Conservation (phyloP, 2,888 invertebrate genomes). For the Ichneumoninae sp. region DNA sequence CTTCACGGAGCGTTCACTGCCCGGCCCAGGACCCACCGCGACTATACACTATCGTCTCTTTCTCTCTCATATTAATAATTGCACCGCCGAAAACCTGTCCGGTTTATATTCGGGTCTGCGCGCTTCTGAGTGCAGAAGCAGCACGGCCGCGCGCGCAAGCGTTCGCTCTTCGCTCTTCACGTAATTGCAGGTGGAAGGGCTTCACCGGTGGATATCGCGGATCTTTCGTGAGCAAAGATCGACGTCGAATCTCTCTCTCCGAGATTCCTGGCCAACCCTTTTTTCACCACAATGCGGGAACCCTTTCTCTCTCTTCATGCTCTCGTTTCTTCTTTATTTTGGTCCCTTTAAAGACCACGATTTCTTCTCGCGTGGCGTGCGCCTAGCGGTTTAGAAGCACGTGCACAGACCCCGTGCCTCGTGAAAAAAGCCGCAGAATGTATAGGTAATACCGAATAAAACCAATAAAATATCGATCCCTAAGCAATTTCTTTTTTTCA, state of each 20-base stretch:
- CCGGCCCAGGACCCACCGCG: conserved; percentile 61
- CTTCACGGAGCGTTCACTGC: conserved; percentile 51
- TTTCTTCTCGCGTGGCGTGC: conserved; percentile 69
- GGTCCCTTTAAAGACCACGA: conserved; percentile 43
- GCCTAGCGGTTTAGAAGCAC: conserved; percentile 69
- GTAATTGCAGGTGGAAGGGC: conserved; percentile 71
- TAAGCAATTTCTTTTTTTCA: conserved; percentile 54
- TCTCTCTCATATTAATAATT: conserved; percentile 80
- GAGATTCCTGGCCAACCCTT: conserved; percentile 54
- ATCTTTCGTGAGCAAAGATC: conserved; percentile 66
- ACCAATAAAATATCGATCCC: conserved; percentile 31
- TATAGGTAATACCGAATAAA: conserved; percentile 15
- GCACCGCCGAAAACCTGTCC: conserved; percentile 80
- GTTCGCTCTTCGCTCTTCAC: conserved; percentile 56
- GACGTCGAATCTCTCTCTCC: conserved; percentile 61
- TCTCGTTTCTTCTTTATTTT: conserved; percentile 46
- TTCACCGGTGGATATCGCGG: conserved; percentile 63
- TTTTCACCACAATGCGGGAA: conserved; percentile 66
- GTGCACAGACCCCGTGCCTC: conserved; percentile 56
- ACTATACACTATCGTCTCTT: conserved; percentile 62
- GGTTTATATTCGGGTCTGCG: conserved; percentile 74
- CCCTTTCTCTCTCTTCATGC: conserved; percentile 59
- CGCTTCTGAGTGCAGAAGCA: conserved; percentile 68
- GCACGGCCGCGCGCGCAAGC: conserved; percentile 49
- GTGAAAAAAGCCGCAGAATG: conserved; percentile 56